Percentiles rank a stretch among this genome's conserved stretches.
These are phyloP conservation scores for Drymonia ruficornis DNA, from an alignment of 2,888 invertebrate genomes.

Conservation along the genomic window DNA sequence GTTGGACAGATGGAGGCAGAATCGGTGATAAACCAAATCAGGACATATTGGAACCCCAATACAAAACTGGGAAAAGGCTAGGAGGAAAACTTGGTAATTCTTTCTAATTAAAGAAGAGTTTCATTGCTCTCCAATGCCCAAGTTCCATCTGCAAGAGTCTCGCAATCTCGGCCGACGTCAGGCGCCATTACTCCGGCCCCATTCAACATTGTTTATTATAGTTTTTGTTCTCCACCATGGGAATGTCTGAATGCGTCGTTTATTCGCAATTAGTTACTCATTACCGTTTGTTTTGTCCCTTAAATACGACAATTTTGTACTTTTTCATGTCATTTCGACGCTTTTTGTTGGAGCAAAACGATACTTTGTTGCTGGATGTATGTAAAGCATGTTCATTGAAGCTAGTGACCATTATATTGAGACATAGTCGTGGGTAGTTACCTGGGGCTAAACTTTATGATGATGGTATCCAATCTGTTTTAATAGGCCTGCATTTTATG, in stretches of 20 bases:
- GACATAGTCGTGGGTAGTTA: conserved; percentile 15
- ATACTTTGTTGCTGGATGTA: conserved; percentile 42
- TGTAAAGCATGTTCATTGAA: conserved; percentile 37
- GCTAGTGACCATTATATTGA: conserved; percentile 27
- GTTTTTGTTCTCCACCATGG: conserved; percentile 51
- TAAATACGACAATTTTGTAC: conserved; percentile 52
- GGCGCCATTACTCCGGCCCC: conserved; percentile 29
- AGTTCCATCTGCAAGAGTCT: not conserved
- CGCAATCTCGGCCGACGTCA: conserved; percentile 23
- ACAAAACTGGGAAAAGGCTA: too few relatives aligned
- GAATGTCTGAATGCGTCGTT: conserved; percentile 71
- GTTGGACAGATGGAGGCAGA: too few relatives aligned
- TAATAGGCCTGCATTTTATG: not conserved
- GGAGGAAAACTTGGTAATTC: too few relatives aligned
- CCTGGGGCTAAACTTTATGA: conserved; percentile 7
- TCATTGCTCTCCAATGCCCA: not conserved
- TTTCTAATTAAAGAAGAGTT: not conserved
- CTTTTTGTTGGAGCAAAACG: conserved; percentile 52
- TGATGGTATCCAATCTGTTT: not conserved
- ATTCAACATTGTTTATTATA: conserved; percentile 41
- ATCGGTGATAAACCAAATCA: too few relatives aligned
- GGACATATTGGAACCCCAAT: too few relatives aligned
- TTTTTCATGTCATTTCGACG: conserved; percentile 58
- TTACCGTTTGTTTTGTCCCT: conserved; percentile 66
- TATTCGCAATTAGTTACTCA: conserved; percentile 71